Evolutionary conservation across 2,888 invertebrate species (phyloP), one percentile per base, ranked within the genome.

Genomic region (Crematogaster levior): DNA sequence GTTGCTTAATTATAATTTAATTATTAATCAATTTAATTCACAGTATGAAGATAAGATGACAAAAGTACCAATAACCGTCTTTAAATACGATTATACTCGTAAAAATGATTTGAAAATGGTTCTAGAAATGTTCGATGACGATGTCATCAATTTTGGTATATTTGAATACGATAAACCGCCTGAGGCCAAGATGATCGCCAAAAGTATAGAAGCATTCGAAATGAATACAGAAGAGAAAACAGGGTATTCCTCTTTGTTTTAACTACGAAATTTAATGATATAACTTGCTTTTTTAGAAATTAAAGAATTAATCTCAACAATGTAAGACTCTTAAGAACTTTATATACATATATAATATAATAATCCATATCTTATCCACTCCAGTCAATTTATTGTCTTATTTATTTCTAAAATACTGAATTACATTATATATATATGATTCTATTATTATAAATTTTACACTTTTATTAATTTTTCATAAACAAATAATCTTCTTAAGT

Each of bases 131-230:
- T 93, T 93, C 40, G 86, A 87, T 2, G 92, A 91, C 21, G 94
- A 94, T 70, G 90, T 94, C 3, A 81, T 93, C 1, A 90, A 93
- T 80, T 94, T 94, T 61, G 94, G 93, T 18, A 90, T 94, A 68
- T 94, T 94, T 48, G 94, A 94, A 74, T 87, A 91, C 6, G 94
- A 94, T 82, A 93, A 92, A 84, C 92, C 93, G 18, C 92, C 93
- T 4, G 92, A 94, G 40, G 92, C 92, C 18, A 93, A 93, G 82
- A 80, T 92, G 21, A 92, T 94, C 61, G 92, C 93, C 0, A 90
- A 84, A 3, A 91, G 86, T 74, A 93, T 94, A n/a, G 87, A 91
- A 4, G 92, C 92, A 77, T 94, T 93, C 56, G 94, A 94, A 43
- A 85, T 86, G 21, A 90, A 86, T 51, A 46, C 84, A 1, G 87